Evolutionary conservation across 2,113 vertebrate genomes (phyloP).

Genomic region (Spea multiplicata): DNA sequence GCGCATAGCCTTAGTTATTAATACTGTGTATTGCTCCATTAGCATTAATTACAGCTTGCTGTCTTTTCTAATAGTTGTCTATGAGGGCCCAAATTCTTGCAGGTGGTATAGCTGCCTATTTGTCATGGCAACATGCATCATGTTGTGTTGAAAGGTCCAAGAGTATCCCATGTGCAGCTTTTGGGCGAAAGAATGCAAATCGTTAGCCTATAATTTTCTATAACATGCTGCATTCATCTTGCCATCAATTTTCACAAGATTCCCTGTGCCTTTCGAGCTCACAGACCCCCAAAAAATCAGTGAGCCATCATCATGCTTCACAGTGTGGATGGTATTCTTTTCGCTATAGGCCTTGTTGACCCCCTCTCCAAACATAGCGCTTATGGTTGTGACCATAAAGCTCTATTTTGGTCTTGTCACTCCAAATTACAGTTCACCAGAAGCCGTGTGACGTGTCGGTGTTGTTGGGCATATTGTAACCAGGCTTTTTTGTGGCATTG

Average conservation of each 20-base stretch:
- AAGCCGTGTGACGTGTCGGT: neutral
- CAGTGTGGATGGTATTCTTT: conserved; percentile 10
- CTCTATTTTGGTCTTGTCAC: neutral
- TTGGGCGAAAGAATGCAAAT: neutral
- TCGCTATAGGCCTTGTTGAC: neutral
- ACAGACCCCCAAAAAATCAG: neutral
- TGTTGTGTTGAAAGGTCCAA: neutral
- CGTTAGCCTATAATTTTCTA: neutral
- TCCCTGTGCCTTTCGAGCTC: neutral
- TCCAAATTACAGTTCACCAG: neutral
- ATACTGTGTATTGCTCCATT: too few relatives aligned
- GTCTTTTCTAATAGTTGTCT: too few relatives aligned
- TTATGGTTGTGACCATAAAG: conserved; percentile 10
- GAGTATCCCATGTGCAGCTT: neutral
- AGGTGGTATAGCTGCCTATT: too few relatives aligned
- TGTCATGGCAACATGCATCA: too few relatives aligned
- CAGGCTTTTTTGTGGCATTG: neutral
- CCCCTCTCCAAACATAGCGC: neutral
- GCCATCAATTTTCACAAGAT: conserved; percentile 1
- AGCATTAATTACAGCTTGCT: too few relatives aligned
- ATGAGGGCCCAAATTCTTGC: too few relatives aligned
- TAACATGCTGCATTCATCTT: conserved; percentile 9
- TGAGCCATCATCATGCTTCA: conserved; percentile 8
- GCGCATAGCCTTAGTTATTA: too few relatives aligned
- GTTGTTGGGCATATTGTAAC: neutral